Conservation (phyloP, 2,797 vertebrate genomes). For the Aeoliscus strigatus region DNA sequence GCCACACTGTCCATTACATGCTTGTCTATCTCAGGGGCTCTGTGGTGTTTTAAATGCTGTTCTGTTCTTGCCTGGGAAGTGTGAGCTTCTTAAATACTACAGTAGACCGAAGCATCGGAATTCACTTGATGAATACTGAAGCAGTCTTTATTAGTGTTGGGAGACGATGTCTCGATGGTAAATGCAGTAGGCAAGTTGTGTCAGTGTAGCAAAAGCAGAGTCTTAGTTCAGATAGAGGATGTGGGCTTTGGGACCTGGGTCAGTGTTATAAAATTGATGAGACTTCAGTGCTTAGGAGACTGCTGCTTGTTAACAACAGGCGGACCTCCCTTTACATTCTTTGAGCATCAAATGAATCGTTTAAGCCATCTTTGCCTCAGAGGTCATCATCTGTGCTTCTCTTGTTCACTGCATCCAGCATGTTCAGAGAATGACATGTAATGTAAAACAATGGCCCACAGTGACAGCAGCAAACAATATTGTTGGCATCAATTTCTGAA, state of each 20-base stretch:
- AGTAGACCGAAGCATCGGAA: slow-evolving; percentile 58
- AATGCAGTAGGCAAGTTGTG: slow-evolving; percentile 38
- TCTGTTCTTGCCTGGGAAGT: slow-evolving; percentile 43
- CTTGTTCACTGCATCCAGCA: slow-evolving; percentile 21
- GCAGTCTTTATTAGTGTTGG: slow-evolving; percentile 56
- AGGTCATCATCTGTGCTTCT: slow-evolving; percentile 14
- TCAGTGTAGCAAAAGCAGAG: slow-evolving; percentile 26
- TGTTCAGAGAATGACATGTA: slow-evolving; percentile 12
- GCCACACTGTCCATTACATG: slow-evolving; percentile 49
- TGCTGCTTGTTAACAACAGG: slow-evolving; percentile 28
- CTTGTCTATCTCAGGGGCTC: slow-evolving; percentile 40
- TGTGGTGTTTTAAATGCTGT: slow-evolving; percentile 41
- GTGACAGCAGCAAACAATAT: too few species aligned
- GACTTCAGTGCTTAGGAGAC: slow-evolving; percentile 49
- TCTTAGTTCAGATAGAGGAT: slow-evolving; percentile 28
- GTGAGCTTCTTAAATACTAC: slow-evolving; percentile 61
- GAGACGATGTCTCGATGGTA: slow-evolving; percentile 31
- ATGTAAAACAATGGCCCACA: too few species aligned
- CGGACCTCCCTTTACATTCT: slow-evolving; percentile 48
- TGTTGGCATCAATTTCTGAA: too few species aligned
- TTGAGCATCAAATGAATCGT: slow-evolving; percentile 33
- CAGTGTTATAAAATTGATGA: slow-evolving; percentile 41
- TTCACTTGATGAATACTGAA: slow-evolving; percentile 54
- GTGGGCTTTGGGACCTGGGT: slow-evolving; percentile 51
- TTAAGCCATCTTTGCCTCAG: slow-evolving; percentile 5